Base-by-base conservation (phyloP, 2,888 invertebrate species). In the Clepsis dumicolana region DNA sequence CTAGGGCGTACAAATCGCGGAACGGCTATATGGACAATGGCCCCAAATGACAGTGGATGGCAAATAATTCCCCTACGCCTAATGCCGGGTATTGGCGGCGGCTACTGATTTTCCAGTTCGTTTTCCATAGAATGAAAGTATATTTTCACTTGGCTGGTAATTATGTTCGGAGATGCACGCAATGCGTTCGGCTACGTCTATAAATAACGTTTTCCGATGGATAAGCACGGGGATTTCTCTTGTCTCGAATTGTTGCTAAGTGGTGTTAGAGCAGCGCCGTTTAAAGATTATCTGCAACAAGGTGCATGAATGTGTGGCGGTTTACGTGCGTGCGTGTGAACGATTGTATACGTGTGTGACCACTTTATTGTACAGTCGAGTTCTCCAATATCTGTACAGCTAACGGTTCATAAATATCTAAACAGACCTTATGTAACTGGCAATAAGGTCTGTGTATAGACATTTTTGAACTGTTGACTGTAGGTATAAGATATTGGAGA, bases 31-130 rank as follows among this genome's bases (percentile, higher is more conserved):
- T 63, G 35, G 70, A 74, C 73, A 73, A 74, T 73, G 64, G 67
- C 67, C 21, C 32, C 54, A 72, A 74, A 74, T 74, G 63, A 68
- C 64, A 65, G 63, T 27, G 50, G 41, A 32, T n/a, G 59, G 18
- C 56, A 48, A 48, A 21, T 71, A 72, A 71, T 74, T 74, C 72
- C 53, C 63, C 67, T 53, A 14, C 57, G 57, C 41, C 50, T 63
- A 67, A 67, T 67, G 35, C 29, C 56, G 24, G 67, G 67, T 63
- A 29, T 62, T 50, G 32, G 73, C 65, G 70, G 76, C 75, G 74
- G 83, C 81, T 84, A 83, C 84, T 83, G 79, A 86, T 88, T 86
- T 86, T 84, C 85, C 82, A 80, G 75, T 77, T 80, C 75, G 80
- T 85, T 87, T 84, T 86, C 86, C 71, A 76, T 75, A 72, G 79